Conservation (phyloP, 2,113 vertebrate genomes). For the Jacana jacana region DNA sequence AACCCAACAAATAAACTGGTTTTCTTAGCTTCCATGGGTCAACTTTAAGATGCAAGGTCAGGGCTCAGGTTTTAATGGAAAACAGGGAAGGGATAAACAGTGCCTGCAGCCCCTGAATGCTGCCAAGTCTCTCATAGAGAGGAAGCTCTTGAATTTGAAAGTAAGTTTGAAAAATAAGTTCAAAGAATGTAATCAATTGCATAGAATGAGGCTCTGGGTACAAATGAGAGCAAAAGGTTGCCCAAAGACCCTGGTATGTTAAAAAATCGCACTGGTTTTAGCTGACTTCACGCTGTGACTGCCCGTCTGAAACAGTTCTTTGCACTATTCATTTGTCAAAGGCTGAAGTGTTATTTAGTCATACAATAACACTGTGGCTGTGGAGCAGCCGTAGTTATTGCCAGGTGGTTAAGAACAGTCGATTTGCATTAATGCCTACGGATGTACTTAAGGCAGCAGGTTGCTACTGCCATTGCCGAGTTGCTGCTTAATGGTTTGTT, state of each 20-base stretch:
- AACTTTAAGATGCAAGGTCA: neutral
- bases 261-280: neutral
- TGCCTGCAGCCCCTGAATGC: neutral
- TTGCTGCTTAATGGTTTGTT: neutral
- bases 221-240: neutral
- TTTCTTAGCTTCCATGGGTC: neutral
- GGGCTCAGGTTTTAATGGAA: neutral
- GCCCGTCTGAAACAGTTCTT: neutral
- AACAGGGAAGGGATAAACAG: neutral
- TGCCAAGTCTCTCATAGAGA: rapidly evolving
- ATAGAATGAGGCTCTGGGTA: neutral
- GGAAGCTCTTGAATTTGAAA: neutral
- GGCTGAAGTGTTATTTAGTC: neutral
- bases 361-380: neutral
- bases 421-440: neutral
- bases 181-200: neutral
- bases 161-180: neutral
- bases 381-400: neutral
- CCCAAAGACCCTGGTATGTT: neutral
- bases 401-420: neutral
- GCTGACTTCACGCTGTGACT: neutral
- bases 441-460: neutral
- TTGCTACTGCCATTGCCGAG: neutral
- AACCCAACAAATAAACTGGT: neutral
- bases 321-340: neutral